These are phyloP conservation scores for Protonibea diacanthus DNA, from an alignment of 2,797 vertebrate genomes.

Conservation along the genomic window DNA sequence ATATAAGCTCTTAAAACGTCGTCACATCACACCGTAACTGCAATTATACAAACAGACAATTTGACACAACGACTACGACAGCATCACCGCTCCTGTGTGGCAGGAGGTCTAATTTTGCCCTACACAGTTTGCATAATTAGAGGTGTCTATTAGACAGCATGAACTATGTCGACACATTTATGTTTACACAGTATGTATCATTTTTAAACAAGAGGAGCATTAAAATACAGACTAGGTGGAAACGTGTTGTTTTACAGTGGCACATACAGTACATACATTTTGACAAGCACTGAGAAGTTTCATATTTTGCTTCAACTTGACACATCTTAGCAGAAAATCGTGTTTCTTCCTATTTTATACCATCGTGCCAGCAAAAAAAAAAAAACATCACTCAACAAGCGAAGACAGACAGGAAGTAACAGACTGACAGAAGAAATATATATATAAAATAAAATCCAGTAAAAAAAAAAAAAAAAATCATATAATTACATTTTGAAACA, in stretches of 20 bases:
- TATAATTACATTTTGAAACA: conserved; percentile 51
- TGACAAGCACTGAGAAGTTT: conserved; percentile 55
- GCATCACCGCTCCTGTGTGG: conserved; percentile 56
- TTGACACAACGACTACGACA: conserved; percentile 51
- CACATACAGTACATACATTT: conserved; percentile 44
- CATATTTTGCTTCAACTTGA: conserved; percentile 42
- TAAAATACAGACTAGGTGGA: conserved; percentile 28
- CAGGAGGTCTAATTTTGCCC: conserved; percentile 61
- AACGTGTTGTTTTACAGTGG: conserved; percentile 41
- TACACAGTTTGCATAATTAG: conserved; percentile 78
- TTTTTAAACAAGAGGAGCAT: conserved; percentile 39
- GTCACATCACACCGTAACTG: conserved; percentile 63
- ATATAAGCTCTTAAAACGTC: conserved; percentile 59
- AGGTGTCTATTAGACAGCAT: conserved; percentile 74
- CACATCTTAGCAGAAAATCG: conserved; percentile 34
- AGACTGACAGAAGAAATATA: conserved; percentile 36
- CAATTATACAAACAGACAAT: conserved; percentile 53
- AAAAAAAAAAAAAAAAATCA: conserved; percentile 41
- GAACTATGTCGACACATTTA: conserved; percentile 66
- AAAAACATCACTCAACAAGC: conserved; percentile 62
- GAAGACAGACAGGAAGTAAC: conserved; percentile 39
- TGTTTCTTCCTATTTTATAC: conserved; percentile 34
- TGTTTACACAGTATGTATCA: conserved; percentile 57
- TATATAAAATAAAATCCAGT: conserved; percentile 34
- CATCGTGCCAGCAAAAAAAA: conserved; percentile 58